Base-by-base conservation (phyloP, 2,888 invertebrate genomes). In the Psylliodes chrysocephalus region DNA sequence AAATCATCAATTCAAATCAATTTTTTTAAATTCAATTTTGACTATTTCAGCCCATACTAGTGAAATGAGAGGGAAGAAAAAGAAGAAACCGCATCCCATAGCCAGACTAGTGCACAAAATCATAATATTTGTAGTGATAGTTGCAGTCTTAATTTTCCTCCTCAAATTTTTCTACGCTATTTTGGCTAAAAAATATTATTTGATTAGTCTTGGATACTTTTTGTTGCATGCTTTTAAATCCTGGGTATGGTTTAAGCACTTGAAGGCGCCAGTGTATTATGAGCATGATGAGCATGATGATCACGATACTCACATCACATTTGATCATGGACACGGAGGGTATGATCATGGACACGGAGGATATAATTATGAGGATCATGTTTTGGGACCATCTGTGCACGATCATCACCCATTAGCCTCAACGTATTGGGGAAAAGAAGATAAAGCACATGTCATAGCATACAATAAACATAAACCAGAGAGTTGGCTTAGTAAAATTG, bases 171-270 rank as follows among this genome's bases (percentile, higher is more conserved):
- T 92, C 10, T 90, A 91, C 0, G 89, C 90, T 4, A 90, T 91
- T 77, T 80, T 92, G 60, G 84, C 92, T 85, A 82, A 92, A 7
- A 92, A 92, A 82, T 91, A 92, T 86, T 89, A 92, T 83, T 84
- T 89, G 22, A 87, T 92, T 52, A 22, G 64, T 2, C 55, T 69
- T 47, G 67, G 68, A 38, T 72, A 68, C 17, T 57, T 70, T 22
- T 63, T 70, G 1, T 86, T 92, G 75, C 91, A 91, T 81, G 82
- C 89, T 40, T 88, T 89, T 0, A 85, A 90, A 51, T 89, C 91
- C 78, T 92, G 90, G 88, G 82, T 91, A 12, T 91, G 91, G 67
- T 74, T 91, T 52, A 92, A 92, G 80, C 89, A 91, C 52, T 84
- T 82, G 0, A 86, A 86, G 53, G 84, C 84, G 49, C 42, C 60